Conservation (phyloP, 2,113 vertebrate genomes). For the Carassius auratus region DNA sequence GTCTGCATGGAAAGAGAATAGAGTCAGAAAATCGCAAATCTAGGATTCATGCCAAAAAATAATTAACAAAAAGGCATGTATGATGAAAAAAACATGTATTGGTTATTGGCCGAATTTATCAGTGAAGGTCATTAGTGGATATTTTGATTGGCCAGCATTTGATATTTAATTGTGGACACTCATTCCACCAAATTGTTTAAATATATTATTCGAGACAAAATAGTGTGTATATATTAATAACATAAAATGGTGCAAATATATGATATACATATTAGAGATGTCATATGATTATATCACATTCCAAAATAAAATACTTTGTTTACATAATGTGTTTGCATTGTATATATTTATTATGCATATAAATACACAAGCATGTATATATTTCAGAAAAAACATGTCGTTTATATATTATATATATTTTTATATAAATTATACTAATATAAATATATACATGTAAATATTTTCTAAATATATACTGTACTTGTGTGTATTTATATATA, state of each 20-base stretch:
- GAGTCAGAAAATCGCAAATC: neutral
- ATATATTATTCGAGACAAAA: neutral
- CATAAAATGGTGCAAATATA: neutral
- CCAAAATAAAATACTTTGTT: too few relatives aligned
- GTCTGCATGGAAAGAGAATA: constrained; percentile 68
- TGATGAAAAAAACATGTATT: neutral
- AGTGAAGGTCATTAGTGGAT: neutral
- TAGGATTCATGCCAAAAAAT: neutral
- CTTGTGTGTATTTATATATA: too few relatives aligned
- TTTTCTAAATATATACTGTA: too few relatives aligned
- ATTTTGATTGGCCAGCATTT: neutral
- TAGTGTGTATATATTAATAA: neutral
- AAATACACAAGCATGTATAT: too few relatives aligned
- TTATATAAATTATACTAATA: too few relatives aligned
- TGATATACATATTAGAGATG: too few relatives aligned
- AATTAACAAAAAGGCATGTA: neutral
- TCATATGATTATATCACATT: too few relatives aligned
- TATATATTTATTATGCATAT: too few relatives aligned
- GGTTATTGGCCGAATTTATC: neutral
- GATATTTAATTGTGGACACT: neutral
- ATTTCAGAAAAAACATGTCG: too few relatives aligned
- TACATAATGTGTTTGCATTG: too few relatives aligned
- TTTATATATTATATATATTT: too few relatives aligned
- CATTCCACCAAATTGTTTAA: neutral
- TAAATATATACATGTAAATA: too few relatives aligned